Conservation (phyloP, 2,113 vertebrate species). For the Ctenodactylus gundi region DNA sequence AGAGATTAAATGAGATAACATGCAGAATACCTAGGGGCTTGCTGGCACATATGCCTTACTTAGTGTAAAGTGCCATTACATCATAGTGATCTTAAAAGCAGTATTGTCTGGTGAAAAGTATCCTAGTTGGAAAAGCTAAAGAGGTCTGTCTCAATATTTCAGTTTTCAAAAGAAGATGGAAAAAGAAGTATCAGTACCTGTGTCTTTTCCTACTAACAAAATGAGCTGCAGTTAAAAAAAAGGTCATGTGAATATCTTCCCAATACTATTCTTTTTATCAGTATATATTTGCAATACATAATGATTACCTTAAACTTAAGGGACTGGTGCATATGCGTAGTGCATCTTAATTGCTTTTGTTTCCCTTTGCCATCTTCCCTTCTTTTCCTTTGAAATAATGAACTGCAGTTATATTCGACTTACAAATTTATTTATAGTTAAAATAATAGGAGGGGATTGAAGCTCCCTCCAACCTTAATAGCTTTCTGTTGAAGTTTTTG, state of each 20-base stretch:
- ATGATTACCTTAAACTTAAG: too few relatives aligned
- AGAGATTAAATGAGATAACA: not conserved
- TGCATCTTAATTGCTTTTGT: too few relatives aligned
- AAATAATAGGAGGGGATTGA: not conserved
- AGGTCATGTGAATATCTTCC: not conserved
- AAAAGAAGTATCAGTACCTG: not conserved
- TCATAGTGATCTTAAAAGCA: not conserved
- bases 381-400: too few relatives aligned
- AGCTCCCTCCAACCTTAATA: too few relatives aligned
- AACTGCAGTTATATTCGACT: not conserved
- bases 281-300: too few relatives aligned
- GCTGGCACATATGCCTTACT: not conserved
- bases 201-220: conserved; percentile 34
- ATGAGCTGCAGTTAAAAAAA: not conserved
- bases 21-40: not conserved
- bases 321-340: too few relatives aligned
- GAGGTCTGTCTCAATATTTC: not conserved
- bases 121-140: not conserved
- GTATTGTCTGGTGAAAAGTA: not conserved
- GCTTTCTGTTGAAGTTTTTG: not conserved
- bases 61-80: not conserved
- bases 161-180: not conserved
- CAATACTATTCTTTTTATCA: too few relatives aligned
- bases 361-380: too few relatives aligned
- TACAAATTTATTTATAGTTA: not conserved